Conservation (phyloP, 2,113 vertebrate species). For the Oreotrochilus melanogaster region DNA sequence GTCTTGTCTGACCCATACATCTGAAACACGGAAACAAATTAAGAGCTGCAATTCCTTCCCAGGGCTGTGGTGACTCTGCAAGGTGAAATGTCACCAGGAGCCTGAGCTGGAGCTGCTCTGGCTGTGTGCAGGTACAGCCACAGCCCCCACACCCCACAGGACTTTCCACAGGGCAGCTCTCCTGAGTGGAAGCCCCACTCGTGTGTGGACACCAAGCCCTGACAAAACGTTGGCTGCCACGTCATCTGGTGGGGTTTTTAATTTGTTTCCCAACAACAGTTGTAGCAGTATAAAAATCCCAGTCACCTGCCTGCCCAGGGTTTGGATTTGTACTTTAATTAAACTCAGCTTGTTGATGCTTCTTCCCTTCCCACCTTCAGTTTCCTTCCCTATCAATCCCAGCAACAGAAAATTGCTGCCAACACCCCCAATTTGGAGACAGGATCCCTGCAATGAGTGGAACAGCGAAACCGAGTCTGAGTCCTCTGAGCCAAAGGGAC, state of each 20-base stretch:
- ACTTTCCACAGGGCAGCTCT: not conserved
- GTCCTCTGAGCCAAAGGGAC: not conserved
- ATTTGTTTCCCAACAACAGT: fast-evolving
- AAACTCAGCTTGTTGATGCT: not conserved
- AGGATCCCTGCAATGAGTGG: fast-evolving
- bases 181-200: not conserved
- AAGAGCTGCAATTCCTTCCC: not conserved
- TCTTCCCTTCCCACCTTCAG: not conserved
- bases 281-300: fast-evolving
- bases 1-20: not conserved
- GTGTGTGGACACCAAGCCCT: fast-evolving
- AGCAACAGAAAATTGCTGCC: not conserved
- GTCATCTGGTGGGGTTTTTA: too few species aligned
- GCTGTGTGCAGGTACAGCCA: fast-evolving
- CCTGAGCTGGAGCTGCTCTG: not conserved
- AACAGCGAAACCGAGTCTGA: not conserved
- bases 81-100: not conserved
- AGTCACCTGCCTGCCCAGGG: fast-evolving
- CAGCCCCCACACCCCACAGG: not conserved
- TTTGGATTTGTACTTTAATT: not conserved
- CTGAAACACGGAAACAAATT: not conserved
- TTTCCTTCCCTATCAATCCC: not conserved
- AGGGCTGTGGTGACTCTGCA: not conserved
- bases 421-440: fast-evolving
- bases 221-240: fast-evolving